Evolutionary conservation across 2,113 vertebrate species (phyloP).

Genomic region (Struthidea cinerea): DNA sequence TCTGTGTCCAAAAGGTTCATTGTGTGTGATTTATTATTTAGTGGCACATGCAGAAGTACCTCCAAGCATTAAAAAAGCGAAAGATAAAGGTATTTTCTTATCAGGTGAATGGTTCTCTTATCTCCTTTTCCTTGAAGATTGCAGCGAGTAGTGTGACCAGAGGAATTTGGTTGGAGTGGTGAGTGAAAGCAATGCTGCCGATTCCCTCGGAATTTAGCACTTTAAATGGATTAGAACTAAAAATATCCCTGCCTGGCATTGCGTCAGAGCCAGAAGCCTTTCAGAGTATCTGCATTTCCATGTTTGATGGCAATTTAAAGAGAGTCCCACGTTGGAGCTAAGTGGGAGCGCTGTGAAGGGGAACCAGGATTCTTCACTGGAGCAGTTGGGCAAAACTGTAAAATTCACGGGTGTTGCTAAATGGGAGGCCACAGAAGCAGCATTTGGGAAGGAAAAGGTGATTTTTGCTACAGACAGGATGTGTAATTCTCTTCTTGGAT

Average conservation of each 20-base stretch:
- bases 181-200: constrained; percentile 47
- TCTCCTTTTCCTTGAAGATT: neutral
- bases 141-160: neutral
- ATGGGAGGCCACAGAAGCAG: neutral
- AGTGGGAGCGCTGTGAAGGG: neutral
- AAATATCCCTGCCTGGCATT: constrained; percentile 60
- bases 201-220: constrained; percentile 66
- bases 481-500: neutral
- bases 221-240: constrained; percentile 73
- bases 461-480: neutral
- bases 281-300: neutral
- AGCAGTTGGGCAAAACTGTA: neutral
- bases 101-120: constrained; percentile 1
- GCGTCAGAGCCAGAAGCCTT: neutral
- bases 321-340: neutral
- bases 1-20: neutral
- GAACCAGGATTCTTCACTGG: neutral
- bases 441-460: neutral
- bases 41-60: neutral
- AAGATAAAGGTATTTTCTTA: neutral
- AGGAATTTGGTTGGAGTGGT: neutral
- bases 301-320: neutral
- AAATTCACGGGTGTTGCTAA: neutral
- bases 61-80: neutral
- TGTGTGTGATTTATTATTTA: constrained; percentile 8